Evolutionary conservation across 92 coral and sea anemone species (phyloP), one percentile per base, ranked within the genome.

Genomic region (Epizoanthus ramosus): DNA sequence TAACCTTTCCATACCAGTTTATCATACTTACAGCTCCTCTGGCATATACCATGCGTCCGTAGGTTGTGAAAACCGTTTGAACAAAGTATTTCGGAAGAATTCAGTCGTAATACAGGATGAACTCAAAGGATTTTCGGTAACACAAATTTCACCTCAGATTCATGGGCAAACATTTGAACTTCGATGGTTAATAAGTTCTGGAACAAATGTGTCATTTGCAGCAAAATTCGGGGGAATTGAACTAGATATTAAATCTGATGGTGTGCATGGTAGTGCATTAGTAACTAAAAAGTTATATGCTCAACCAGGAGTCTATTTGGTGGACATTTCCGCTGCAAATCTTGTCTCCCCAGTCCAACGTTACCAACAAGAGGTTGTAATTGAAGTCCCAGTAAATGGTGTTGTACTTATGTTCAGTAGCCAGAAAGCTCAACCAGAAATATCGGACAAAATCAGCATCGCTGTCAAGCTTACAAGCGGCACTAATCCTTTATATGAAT

Each of bases 241-340:
- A 35, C 64, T 87, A 21, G 0, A 37, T 1, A 21, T 87, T 56
- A 65, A 73, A 43, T 56, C 12, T 82, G 45, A 58, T 43, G 59
- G 57, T 18, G 50, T 19, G 21, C 65, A 57, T 24, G 54, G 73
- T 5, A n/a, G 70, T 10, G 70, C 79, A 47, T n/a, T 7, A 16
- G 53, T 92, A 16, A 89, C 95, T 6, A 54, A 70, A 43, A 68
- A 71, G 15, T 35, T 81, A 5, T 92, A 92, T 66, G 18, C 35
- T 4, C 85, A 75, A 10, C 85, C 92, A 8, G 92, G 92, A 15
- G 4, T 39, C 60, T 74, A 74, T 41, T 63, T 63, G 73, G 79
- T 89, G 33, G 81, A 88, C 12, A 79, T 92, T 23, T 75, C 86
- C 56, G 90, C 87, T 15, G 33, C 47, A 70, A 92, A 92, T 79